A percentile compares a stretch with the other conserved stretches of the same genome.
Evolutionary conservation across 1,140 invertebrate species (phyloP).

Genomic region (Pseudomyrmex flavicornis): DNA sequence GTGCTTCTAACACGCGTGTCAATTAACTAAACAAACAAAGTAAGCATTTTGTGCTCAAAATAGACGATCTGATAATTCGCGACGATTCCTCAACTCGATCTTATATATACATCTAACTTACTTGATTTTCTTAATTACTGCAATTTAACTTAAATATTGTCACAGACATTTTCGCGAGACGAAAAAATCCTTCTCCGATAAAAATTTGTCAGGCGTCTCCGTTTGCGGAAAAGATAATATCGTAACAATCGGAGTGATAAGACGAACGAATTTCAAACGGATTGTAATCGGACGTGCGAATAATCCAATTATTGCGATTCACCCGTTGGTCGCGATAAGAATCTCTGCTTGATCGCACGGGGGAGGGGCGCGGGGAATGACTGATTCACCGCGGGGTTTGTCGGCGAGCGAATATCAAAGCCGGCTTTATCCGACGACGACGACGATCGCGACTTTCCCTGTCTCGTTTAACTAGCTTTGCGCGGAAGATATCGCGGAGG

Average conservation of each 20-base stretch:
- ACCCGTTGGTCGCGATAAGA: constrained; percentile 4
- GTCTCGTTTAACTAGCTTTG: constrained; percentile 39
- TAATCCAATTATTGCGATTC: constrained; percentile 43
- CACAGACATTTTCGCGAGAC: too few relatives aligned
- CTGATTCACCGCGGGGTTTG: neutral
- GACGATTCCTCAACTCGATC: neutral
- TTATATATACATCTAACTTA: neutral
- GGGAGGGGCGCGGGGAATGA: constrained; percentile 4
- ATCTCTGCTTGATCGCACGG: constrained; percentile 27
- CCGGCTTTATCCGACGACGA: constrained; percentile 16
- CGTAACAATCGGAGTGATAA: neutral
- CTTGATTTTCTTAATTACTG: neutral
- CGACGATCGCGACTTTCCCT: constrained; percentile 13
- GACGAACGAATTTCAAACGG: constrained; percentile 21
- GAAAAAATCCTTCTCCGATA: neutral
- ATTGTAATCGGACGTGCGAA: constrained; percentile 14
- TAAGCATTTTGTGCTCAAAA: constrained; percentile 14
- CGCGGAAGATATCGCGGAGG: constrained; percentile 11
- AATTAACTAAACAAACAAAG: constrained; percentile 29
- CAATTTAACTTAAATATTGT: neutral
- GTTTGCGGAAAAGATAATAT: neutral
- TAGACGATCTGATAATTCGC: neutral
- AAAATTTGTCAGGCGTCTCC: neutral
- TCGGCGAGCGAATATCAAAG: constrained; percentile 22
- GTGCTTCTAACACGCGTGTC: constrained; percentile 21